Evolutionary conservation across 2,888 invertebrate genomes (phyloP), one percentile per base, ranked within the genome.

Genomic region (Drosophila subquinaria): DNA sequence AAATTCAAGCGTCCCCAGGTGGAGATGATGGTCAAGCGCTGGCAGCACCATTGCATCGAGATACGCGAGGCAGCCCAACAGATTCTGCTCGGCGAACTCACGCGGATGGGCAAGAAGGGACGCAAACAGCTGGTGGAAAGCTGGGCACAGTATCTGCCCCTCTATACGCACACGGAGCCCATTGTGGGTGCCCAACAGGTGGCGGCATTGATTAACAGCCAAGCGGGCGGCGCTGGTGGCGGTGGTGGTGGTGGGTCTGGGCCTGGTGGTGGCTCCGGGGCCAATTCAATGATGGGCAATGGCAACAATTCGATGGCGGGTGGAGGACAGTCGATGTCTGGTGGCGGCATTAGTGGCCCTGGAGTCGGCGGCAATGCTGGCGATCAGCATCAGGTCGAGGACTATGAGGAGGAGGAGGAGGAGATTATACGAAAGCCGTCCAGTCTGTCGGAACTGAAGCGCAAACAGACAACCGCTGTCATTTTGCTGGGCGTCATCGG

Each of bases 31-130:
- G 99, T 99, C 0, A 95, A 98, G 17, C 94, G 98, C 72, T 99
- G 99, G 99, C 99, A 99, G 92, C 99, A 99, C 93, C 97, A 98
- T 85, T 99, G 99, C 92, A 95, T 99, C 5, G 99, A 99, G 94
- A 98, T 98, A 51, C 94, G 99, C 4, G 98, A 99, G 93, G 99
- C 99, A 0, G 97, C 99, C 0, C 99, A 99, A 91, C 98, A 99
- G 10, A 94, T 99, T 35, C 94, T 99, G 0, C 94, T 99, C 13
- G 98, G 99, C 0, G 99, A 99, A 93, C 94, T 99, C 33, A 95
- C 96, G 71, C 94, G 98, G 1, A 93, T 93, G 92, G 93, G 93
- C 35, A 93, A 92, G 69, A 97, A 97, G 90, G 99, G 99, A 0
- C 95, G 99, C 17, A 98, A 98, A 93, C 94, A 96, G 0, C 93